phyloP scores from a whole-genome alignment of 2,797 vertebrate species.

The Uromys caudimaculatus region DNA sequence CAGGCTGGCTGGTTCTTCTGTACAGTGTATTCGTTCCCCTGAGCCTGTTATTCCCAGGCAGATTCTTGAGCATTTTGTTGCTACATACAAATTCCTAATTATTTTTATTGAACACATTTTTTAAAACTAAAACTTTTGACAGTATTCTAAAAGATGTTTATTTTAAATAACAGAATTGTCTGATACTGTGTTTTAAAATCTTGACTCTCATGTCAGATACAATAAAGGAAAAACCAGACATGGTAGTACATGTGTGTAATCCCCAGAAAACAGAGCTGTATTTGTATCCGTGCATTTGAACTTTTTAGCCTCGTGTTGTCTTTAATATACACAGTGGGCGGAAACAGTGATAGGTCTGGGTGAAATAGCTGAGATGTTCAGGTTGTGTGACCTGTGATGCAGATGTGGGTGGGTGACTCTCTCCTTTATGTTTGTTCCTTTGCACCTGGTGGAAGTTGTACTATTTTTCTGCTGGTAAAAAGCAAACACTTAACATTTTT shows the following conservation, averaged over 20 bases:
- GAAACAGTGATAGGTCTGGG: neutral
- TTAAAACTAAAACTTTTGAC: conserved; percentile 27
- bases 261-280: neutral
- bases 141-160: conserved; percentile 30
- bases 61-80: neutral
- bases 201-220: neutral
- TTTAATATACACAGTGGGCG: accelerated
- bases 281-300: neutral
- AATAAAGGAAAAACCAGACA: neutral
- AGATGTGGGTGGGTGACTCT: neutral
- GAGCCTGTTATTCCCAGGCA: neutral
- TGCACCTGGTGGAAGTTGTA: neutral
- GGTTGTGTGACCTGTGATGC: neutral
- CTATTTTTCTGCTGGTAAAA: conserved; percentile 4
- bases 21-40: neutral
- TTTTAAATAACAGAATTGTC: conserved; percentile 36
- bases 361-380: too few species aligned
- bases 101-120: conserved; percentile 4
- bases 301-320: neutral
- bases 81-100: neutral
- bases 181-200: neutral
- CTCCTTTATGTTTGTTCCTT: neutral
- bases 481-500: neutral
- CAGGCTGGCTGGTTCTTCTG: neutral
- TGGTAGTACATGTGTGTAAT: neutral